Conservation (phyloP, 2,113 vertebrate species). For the Vidua chalybeata region DNA sequence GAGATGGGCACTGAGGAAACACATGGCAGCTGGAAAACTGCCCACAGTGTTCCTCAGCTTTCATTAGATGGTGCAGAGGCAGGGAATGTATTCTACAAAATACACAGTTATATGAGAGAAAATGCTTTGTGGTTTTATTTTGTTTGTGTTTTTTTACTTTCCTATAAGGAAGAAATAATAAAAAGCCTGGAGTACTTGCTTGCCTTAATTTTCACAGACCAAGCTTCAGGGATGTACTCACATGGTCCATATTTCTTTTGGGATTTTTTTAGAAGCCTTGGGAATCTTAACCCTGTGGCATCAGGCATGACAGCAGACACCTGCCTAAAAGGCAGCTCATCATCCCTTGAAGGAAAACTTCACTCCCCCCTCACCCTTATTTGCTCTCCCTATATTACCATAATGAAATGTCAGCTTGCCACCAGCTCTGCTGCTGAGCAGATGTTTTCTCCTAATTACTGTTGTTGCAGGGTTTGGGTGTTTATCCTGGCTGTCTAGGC, state of each 20-base stretch:
- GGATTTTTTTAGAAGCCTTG: not conserved
- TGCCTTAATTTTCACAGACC: not conserved
- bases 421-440: slow-evolving; percentile 17
- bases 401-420: slow-evolving; percentile 38
- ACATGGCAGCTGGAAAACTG: not conserved
- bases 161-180: not conserved
- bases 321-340: not conserved
- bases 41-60: fast-evolving
- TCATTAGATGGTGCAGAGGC: not conserved
- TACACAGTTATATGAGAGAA: not conserved
- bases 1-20: not conserved
- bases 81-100: not conserved
- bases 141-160: not conserved
- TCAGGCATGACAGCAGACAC: not conserved
- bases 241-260: not conserved
- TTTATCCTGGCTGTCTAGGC: slow-evolving; percentile 14
- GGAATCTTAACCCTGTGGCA: not conserved
- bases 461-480: not conserved
- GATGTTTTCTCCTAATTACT: slow-evolving; percentile 6
- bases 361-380: not conserved
- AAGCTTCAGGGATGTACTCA: not conserved
- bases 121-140: not conserved
- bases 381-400: not conserved
- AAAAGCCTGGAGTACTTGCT: not conserved
- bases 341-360: not conserved